A percentile compares a stretch with the other conserved stretches of the same genome.
phyloP scores from a whole-genome alignment of 2,113 vertebrate species.

The Zeus faber region DNA sequence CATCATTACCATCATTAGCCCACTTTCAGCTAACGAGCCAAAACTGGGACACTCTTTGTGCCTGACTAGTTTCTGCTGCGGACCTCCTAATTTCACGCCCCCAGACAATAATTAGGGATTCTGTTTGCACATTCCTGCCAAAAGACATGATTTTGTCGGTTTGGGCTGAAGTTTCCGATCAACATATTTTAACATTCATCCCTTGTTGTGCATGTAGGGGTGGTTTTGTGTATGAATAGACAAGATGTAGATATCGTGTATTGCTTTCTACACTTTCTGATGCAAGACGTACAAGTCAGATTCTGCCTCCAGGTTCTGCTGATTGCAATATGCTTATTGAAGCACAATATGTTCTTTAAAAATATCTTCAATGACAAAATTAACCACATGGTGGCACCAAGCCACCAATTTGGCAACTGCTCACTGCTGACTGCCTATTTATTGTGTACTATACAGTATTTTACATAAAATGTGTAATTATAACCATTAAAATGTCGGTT shows the following conservation, averaged over 20 bases:
- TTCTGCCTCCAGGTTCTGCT: slow-evolving; percentile 8
- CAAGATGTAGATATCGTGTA: no score
- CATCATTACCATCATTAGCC: slow-evolving; percentile 36
- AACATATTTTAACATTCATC: slow-evolving; percentile 21
- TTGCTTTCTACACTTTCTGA: not conserved
- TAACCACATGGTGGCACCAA: slow-evolving; percentile 48
- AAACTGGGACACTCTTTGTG: slow-evolving; percentile 24
- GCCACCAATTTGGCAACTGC: slow-evolving; percentile 12
- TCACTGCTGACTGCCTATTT: not conserved
- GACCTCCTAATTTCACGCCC: slow-evolving; percentile 39
- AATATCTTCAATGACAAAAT: no score
- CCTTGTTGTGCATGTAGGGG: slow-evolving; percentile 15
- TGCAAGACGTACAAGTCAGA: not conserved
- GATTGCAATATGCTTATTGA: not conserved
- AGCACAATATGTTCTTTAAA: no score
- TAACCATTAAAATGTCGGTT: no score
- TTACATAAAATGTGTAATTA: no score
- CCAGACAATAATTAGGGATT: slow-evolving; percentile 38
- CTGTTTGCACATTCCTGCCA: slow-evolving; percentile 25
- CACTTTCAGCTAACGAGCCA: slow-evolving; percentile 34
- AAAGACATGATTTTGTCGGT: slow-evolving; percentile 28
- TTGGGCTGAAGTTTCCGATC: slow-evolving; percentile 16
- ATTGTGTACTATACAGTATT: no score
- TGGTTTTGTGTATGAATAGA: no score
- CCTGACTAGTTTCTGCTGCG: slow-evolving; percentile 33